Base-by-base conservation (phyloP, 2,888 invertebrate species). In the Sphaeridia pumilis region DNA sequence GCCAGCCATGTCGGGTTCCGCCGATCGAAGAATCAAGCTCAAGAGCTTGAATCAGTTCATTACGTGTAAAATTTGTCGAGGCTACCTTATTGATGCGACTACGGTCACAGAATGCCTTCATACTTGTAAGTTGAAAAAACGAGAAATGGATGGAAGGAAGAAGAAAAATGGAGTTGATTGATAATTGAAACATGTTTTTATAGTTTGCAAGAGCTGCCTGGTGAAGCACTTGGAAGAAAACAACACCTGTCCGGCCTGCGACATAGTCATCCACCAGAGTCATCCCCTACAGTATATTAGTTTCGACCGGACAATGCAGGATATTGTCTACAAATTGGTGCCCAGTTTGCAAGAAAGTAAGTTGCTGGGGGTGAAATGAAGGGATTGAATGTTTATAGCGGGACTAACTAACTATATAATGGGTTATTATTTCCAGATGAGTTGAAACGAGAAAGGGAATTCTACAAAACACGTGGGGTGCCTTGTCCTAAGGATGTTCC, bases 231-330 rank as follows among this genome's bases (percentile, higher is more conserved):
- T 98, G 67, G 94, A 97, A 70, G 94, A 95, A 67, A 90, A 94
- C 71, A 95, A 93, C 72, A 92, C 90, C 20, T 98, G 97, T 75
- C 97, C 97, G 70, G 87, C 87, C 75, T 98, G 97, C 78, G 84
- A 87, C 72, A 87, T 88, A 69, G 87, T 97, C 57, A 97, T 98
- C 69, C 98, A 98, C 73, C 97, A 98, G 71, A 95, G 94, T 58
- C 95, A 98, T 75, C 98, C 98, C 12, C 76, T 95, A 52, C 94
- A 97, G 72, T 98, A 97, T 70, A 97, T 98, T 72, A 93, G 94
- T 72, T 95, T 94, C 76, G 98, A 98, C 75, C 80, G 97, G 70
- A 97, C 97, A 64, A 93, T 98, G 92, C 97, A 98, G 76, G 97
- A 98, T 75, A 94, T 98, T 72, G 97, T 98, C 60, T 97, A 94